Conservation (phyloP, 1,140 invertebrate species). For the Meteorus sp. region DNA sequence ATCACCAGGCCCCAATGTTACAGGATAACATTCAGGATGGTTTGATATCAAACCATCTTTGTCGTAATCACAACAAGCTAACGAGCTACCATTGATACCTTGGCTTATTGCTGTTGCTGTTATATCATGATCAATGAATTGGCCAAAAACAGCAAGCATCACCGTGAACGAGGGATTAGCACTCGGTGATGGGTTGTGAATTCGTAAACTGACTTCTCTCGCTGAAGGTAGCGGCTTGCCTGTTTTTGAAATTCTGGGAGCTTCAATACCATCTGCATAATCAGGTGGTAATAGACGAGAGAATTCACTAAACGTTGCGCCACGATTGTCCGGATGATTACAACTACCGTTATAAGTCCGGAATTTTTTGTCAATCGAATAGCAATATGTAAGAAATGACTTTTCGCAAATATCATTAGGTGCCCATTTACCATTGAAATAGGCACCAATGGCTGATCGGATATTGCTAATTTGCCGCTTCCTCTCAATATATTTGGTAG, state of each 20-base stretch:
- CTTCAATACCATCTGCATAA: constrained; percentile 78
- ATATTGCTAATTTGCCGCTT: constrained; percentile 35
- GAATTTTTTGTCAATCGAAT: constrained; percentile 60
- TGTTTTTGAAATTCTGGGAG: constrained; percentile 64
- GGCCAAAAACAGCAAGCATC: constrained; percentile 88
- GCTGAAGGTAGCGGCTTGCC: constrained; percentile 69
- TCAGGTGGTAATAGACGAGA: constrained; percentile 71
- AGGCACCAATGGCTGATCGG: constrained; percentile 46
- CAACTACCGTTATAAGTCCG: constrained; percentile 77
- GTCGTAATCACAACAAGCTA: constrained; percentile 64
- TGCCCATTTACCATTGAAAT: constrained; percentile 61
- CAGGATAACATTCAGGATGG: constrained; percentile 84
- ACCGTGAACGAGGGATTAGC: constrained; percentile 76
- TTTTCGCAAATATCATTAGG: constrained; percentile 46
- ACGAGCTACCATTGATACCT: constrained; percentile 64
- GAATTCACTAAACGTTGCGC: constrained; percentile 76
- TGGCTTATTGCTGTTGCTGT: constrained; percentile 79
- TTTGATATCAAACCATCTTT: no score
- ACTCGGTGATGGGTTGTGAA: constrained; percentile 72
- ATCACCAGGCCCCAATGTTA: constrained; percentile 68
- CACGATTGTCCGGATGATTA: constrained; percentile 72
- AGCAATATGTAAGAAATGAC: constrained; percentile 35
- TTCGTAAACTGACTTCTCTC: constrained; percentile 70
- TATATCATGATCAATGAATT: constrained; percentile 96
- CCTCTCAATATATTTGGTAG: constrained; percentile 62